Base-by-base conservation (phyloP, 1,140 invertebrate species). In the Heliconius eleuchia region DNA sequence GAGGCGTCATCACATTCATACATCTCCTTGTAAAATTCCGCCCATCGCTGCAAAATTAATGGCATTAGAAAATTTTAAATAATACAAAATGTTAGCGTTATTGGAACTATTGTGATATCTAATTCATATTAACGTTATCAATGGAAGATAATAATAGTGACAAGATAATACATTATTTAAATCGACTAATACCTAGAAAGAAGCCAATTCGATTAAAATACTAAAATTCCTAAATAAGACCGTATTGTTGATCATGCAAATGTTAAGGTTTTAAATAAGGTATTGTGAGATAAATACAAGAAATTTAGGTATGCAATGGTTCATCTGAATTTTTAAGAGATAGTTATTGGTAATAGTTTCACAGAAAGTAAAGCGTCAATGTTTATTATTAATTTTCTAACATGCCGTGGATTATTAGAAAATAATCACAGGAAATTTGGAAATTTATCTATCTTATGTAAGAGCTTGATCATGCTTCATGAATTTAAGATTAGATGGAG, bases 351-450 rank as follows among this genome's bases (percentile, higher is more conserved):
- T 23, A 39, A 19, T 37, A 72, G 34, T 72, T 13, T 39, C 46
- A 23, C 30, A 13, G 30, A 77, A 77, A 18, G 70, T 18, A n/a
- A 71, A 77, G 76, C 76, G 34, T 71, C 71, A 71, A 46, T 77
- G 46, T 55, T 39, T 37, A 34, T 19, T 77, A 71, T 30, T 77
- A 30, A 27, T 23, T 23, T 5, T 55, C 57, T 39, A 76, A 66
- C 76, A 77, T 77, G 76, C 76, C 70, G 46, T 18, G 30, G 30
- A 72, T 77, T 71, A 55, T 42, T 77, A 72, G 8, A 27, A 66
- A 66, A 66, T 27, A 66, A 30, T 66, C 23, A 23, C 19, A 66
- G 60, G 60, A 66, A 66, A 66, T 66, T 66, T 30, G 60, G 27
- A 66, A 66, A 1, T 66, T 66, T 16, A 8, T 72, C 13, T 18